Conservation (phyloP, 2,797 vertebrate species). For the Champsocephalus gunnari region DNA sequence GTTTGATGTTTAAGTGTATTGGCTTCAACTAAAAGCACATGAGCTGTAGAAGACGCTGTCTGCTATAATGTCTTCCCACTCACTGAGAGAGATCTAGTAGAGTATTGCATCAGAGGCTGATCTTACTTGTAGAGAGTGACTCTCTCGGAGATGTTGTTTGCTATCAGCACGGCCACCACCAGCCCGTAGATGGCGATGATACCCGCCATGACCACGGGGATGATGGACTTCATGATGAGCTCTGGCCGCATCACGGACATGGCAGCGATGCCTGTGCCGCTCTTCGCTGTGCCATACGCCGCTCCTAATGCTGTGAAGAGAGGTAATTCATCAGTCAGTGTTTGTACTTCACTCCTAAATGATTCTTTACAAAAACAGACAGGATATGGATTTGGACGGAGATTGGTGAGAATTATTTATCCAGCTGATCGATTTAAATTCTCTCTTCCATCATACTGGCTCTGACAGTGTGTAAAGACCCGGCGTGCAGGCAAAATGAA, state of each 20-base stretch:
- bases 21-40: not conserved
- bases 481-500: not conserved
- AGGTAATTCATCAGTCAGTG: not conserved
- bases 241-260: constrained; percentile 99
- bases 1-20: not conserved
- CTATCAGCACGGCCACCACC: constrained; percentile 98
- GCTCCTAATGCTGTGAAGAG: constrained; percentile 91
- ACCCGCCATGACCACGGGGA: constrained; percentile 99
- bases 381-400: constrained; percentile 2
- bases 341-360: not conserved
- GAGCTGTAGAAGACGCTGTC: no score
- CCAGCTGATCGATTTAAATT: not conserved
- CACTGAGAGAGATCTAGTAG: not conserved
- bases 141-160: constrained; percentile 89
- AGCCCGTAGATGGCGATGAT: constrained; percentile 99
- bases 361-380: not conserved
- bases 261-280: constrained; percentile 97
- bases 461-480: not conserved
- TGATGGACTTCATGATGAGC: constrained; percentile 99
- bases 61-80: not conserved
- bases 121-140: constrained; percentile 94
- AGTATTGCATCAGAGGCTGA: not conserved
- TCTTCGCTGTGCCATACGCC: constrained; percentile 98
- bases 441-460: no score
- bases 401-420: not conserved